phyloP scores from a whole-genome alignment of 2,888 invertebrate species.

The Dorcus hopei region DNA sequence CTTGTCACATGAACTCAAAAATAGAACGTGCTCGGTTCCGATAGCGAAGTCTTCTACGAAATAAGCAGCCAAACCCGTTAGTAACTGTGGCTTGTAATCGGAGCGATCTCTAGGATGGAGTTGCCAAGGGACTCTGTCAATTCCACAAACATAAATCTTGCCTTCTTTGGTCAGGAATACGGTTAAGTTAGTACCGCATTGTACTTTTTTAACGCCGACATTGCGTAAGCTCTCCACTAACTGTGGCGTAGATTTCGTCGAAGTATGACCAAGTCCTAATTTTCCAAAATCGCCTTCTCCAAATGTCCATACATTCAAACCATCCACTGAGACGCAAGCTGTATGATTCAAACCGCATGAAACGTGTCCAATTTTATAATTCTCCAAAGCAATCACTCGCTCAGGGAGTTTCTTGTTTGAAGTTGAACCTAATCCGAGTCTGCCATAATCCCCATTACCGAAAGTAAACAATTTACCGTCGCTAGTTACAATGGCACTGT shows the following conservation, averaged over 20 bases:
- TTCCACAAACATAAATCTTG: constrained; percentile 59
- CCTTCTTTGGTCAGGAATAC: constrained; percentile 61
- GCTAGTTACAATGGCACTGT: constrained; percentile 61
- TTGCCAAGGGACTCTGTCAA: constrained; percentile 59
- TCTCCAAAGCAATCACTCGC: constrained; percentile 52
- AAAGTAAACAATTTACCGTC: constrained; percentile 64
- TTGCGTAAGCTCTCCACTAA: constrained; percentile 56
- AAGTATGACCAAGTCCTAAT: constrained; percentile 52
- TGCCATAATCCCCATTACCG: constrained; percentile 64
- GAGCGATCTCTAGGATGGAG: constrained; percentile 51
- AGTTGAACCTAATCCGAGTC: constrained; percentile 58
- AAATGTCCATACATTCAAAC: constrained; percentile 60
- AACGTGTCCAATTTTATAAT: constrained; percentile 54
- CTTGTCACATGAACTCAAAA: constrained; percentile 55
- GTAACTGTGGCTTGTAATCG: constrained; percentile 54
- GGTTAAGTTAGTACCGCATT: constrained; percentile 63
- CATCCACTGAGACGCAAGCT: constrained; percentile 58
- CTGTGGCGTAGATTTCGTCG: constrained; percentile 52
- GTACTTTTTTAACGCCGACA: constrained; percentile 56
- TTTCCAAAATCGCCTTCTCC: constrained; percentile 67
- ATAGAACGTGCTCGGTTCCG: constrained; percentile 61
- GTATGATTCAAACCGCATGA: constrained; percentile 65
- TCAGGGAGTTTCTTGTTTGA: constrained; percentile 62
- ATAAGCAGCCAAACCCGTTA: constrained; percentile 51
- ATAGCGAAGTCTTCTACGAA: constrained; percentile 58